Base-by-base conservation (phyloP, 2,888 invertebrate genomes). In the Drosophila kokeensis region DNA sequence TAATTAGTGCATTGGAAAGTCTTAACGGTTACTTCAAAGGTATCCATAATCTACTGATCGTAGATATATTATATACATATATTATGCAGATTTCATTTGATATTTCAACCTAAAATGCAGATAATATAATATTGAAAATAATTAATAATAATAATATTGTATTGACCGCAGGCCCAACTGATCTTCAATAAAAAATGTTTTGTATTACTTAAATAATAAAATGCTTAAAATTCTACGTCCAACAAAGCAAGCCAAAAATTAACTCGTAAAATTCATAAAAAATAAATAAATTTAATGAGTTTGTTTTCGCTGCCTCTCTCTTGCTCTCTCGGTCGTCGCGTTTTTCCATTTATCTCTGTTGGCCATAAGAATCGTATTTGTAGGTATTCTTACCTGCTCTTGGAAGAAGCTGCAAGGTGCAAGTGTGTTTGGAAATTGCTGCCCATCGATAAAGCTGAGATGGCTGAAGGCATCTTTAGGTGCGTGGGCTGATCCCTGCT, bases 401-500 rank as follows among this genome's bases (percentile, higher is more conserved):
- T 21, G 24, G 52, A 38, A 6, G 53, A 34, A 67, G 34, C 57
- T 68, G 65, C 65, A 40, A 69, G 58, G 68, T 69, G 68, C 36
- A 58, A 67, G 40, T 68, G 49, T 40, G 40, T 50, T 32, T 21
- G 66, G 18, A 54, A 66, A 68, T 57, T 67, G 40, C 57, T 38
- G 52, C 24, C 42, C 42, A 57, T 52, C 58, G 50, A 57, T 57
- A 34, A 50, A 34, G 27, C n/a, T 38, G 24, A 30, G 30, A 24
- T 36, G 49, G 40, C 42, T 21, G 13, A 36, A 36, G 67, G 52
- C 32, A n/a, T 21, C 32, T 24, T 15, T 15, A 13, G n/a, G 36
- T 72, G 67, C 62, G 73, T 72, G 69, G 74, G 74, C 32, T 55
- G 62, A 64, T 29, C 58, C 73, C 65, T 38, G 60, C 21, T 45